Evolutionary conservation across 2,113 vertebrate genomes (phyloP).

Genomic region (Bubo bubo): DNA sequence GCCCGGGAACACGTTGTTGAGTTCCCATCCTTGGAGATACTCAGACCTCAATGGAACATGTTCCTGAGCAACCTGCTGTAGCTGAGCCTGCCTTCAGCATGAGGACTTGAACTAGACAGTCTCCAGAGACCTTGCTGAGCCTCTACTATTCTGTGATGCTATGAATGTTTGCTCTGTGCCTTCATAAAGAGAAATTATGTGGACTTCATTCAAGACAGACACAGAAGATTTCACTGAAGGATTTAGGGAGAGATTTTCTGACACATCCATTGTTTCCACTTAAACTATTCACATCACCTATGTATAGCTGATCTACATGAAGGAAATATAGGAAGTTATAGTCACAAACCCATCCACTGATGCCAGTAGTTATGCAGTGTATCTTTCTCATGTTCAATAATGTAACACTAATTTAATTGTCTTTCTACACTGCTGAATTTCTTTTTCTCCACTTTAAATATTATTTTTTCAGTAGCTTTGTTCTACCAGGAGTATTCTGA

Average conservation of each 20-base stretch:
- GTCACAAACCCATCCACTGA: not conserved
- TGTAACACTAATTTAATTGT: fast-evolving
- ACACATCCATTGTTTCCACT: not conserved
- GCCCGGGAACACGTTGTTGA: not conserved
- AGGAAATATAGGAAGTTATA: not conserved
- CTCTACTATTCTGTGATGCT: not conserved
- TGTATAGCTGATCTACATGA: not conserved
- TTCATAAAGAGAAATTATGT: not conserved
- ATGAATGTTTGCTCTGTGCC: not conserved
- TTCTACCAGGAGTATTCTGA: not conserved
- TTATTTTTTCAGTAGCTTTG: not conserved
- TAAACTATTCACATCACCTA: not conserved
- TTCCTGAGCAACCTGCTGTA: not conserved
- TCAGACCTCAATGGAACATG: not conserved
- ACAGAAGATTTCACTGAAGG: not conserved
- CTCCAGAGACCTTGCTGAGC: not conserved
- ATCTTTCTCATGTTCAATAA: not conserved
- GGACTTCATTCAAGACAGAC: not conserved
- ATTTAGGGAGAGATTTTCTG: not conserved
- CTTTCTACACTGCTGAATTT: not conserved
- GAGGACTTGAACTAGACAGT: not conserved
- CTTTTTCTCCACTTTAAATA: not conserved
- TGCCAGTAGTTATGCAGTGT: not conserved
- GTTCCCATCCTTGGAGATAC: not conserved
- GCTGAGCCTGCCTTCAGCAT: not conserved